Base-by-base conservation (phyloP, 2,888 invertebrate genomes). In the Heliconius charithonia region DNA sequence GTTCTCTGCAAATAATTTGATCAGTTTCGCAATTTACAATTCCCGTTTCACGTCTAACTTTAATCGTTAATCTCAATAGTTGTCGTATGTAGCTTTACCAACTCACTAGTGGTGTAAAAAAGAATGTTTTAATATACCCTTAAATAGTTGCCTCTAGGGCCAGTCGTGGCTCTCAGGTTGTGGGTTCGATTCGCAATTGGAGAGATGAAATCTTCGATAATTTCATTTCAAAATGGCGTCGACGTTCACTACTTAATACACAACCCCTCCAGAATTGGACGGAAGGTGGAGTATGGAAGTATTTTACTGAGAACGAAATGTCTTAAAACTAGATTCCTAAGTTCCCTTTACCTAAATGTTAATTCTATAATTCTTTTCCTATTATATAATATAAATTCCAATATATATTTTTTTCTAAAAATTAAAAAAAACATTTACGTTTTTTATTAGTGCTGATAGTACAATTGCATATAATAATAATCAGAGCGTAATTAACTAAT, bases 41-140 rank as follows among this genome's bases (percentile, higher is more conserved):
- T 74, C 74, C 62, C 65, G 45, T 65, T 74, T 45, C 41, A 74
- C 63, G 74, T 65, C 29, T 63, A 74, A 74, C 74, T 74, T 74
- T 65, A 29, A 74, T 65, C 13, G 13, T 74, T 74, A 22, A 65
- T 74, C 74, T 63, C 63, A 65, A 74, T 63, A 63, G 63, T 37
- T 27, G 63, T 41, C 37, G 63, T 63, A 63, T 27, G 19, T 73
- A 62, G 73, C 59, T 73, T 37, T 62, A 73, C 19, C 19, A 10
- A 62, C 16, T 16, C 22, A 19, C 12, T 74, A 37, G 6, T 51
- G 6, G 13, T 19, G 13, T n/a, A 51, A 56, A 22, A 32, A 59
- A 59, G 22, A 32, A 69, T 41, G 12, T 25, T 62, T n/a, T 62
- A 62, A 12, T 25, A 25, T 62, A 16, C 19, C 45, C 19, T 32